phyloP scores from a whole-genome alignment of 2,888 invertebrate species.

The Augochlorella aurata region DNA sequence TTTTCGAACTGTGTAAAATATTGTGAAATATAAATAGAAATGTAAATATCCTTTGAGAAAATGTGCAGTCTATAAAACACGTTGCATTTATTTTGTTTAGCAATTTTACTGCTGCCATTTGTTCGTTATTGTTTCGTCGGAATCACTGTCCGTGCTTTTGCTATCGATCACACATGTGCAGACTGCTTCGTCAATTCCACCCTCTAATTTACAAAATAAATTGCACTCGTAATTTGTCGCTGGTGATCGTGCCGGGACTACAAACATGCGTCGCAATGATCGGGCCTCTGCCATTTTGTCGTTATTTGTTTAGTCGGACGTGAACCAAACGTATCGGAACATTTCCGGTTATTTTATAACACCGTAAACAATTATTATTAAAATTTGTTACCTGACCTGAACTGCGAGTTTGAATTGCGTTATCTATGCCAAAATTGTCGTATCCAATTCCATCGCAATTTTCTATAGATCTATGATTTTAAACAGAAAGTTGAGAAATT shows the following conservation, averaged over 20 bases:
- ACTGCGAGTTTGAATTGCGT: too few species aligned
- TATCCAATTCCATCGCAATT: too few species aligned
- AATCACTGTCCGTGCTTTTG: neutral
- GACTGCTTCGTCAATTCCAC: slow-evolving; percentile 22
- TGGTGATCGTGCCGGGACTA: slow-evolving; percentile 16
- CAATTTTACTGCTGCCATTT: neutral
- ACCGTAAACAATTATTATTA: neutral
- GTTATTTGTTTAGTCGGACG: neutral
- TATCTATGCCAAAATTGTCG: too few species aligned
- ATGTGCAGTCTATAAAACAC: too few species aligned
- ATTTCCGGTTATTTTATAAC: neutral
- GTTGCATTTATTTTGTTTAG: neutral
- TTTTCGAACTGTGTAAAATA: too few species aligned
- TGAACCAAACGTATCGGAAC: neutral
- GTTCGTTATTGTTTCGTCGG: neutral
- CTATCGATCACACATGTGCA: slow-evolving; percentile 34
- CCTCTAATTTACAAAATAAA: slow-evolving; percentile 46
- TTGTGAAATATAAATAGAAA: too few species aligned
- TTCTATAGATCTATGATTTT: too few species aligned
- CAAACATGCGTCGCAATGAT: slow-evolving; percentile 14
- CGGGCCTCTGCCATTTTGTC: neutral
- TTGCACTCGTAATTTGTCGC: slow-evolving; percentile 23
- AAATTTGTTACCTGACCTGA: too few species aligned
- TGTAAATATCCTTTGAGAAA: too few species aligned
- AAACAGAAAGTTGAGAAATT: too few species aligned